These are phyloP conservation scores for Papilio glaucus DNA, from an alignment of 1,140 invertebrate species.

Conservation along the genomic window DNA sequence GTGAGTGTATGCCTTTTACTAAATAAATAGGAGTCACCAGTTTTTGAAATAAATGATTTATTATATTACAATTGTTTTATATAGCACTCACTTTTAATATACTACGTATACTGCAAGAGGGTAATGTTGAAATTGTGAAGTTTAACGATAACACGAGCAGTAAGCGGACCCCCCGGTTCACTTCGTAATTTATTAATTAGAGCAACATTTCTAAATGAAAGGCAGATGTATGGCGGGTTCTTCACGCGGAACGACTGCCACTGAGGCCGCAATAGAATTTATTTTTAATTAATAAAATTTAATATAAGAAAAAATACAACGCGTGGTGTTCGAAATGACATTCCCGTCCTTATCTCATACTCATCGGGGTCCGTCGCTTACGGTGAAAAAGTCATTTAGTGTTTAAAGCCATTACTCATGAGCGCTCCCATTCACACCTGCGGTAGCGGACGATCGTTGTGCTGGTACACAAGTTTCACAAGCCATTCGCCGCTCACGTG, in stretches of 20 bases:
- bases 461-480: constrained; percentile 24
- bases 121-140: constrained; percentile 2
- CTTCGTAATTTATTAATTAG: constrained; percentile 48
- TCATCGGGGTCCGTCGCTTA: constrained; percentile 46
- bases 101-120: not conserved
- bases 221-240: constrained; percentile 45
- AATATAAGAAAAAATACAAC: constrained; percentile 47
- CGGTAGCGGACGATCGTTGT: constrained; percentile 33
- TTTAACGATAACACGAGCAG: not conserved
- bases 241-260: constrained; percentile 42
- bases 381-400: constrained; percentile 33
- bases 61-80: not conserved
- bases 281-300: constrained; percentile 59
- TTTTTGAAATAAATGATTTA: too few relatives aligned
- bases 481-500: constrained; percentile 16
- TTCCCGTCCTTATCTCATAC: constrained; percentile 53
- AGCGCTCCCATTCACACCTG: constrained; percentile 27
- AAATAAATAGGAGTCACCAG: too few relatives aligned
- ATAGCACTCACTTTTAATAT: not conserved
- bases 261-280: constrained; percentile 47
- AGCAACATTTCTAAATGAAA: constrained; percentile 45
- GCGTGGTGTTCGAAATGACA: constrained; percentile 52
- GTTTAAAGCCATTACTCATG: constrained; percentile 33
- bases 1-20: too few relatives aligned
- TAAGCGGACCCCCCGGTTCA: constrained; percentile 36